phyloP scores from a whole-genome alignment of 2,113 vertebrate species.

The Vulpes ferrilata region DNA sequence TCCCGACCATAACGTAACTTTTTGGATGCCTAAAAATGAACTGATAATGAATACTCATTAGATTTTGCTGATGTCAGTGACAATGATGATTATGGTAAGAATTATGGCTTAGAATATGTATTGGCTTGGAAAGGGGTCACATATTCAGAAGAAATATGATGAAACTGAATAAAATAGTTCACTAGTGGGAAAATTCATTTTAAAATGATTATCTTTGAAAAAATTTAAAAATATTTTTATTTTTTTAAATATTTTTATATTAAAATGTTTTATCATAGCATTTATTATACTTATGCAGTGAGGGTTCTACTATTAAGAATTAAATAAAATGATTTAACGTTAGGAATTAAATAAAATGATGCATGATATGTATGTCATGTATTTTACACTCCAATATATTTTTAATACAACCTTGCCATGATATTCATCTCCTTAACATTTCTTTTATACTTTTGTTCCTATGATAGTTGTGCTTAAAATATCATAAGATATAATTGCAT shows the following conservation, averaged over 20 bases:
- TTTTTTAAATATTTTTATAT: not conserved
- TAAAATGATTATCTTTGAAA: not conserved
- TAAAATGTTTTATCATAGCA: not conserved
- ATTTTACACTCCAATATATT: not conserved
- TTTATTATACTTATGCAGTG: not conserved
- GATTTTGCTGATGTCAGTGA: not conserved
- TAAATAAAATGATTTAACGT: not conserved
- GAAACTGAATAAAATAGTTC: not conserved
- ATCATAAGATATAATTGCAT: conserved; percentile 62
- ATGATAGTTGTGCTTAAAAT: conserved; percentile 65
- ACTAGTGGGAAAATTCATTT: not conserved
- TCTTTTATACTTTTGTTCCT: conserved; percentile 48
- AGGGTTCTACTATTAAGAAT: not conserved
- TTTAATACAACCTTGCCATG: not conserved
- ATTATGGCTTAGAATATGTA: not conserved
- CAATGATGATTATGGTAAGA: not conserved
- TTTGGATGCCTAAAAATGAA: not conserved
- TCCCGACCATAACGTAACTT: not conserved
- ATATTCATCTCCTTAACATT: conserved; percentile 32
- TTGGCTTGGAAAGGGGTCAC: not conserved
- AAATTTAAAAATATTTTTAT: not conserved
- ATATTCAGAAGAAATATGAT: not conserved
- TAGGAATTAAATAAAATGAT: not conserved
- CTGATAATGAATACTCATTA: not conserved
- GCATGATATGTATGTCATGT: not conserved